Evolutionary conservation across 1,140 invertebrate genomes (phyloP), one percentile per base, ranked within the genome.

Genomic region (Sminthurides bifidus): DNA sequence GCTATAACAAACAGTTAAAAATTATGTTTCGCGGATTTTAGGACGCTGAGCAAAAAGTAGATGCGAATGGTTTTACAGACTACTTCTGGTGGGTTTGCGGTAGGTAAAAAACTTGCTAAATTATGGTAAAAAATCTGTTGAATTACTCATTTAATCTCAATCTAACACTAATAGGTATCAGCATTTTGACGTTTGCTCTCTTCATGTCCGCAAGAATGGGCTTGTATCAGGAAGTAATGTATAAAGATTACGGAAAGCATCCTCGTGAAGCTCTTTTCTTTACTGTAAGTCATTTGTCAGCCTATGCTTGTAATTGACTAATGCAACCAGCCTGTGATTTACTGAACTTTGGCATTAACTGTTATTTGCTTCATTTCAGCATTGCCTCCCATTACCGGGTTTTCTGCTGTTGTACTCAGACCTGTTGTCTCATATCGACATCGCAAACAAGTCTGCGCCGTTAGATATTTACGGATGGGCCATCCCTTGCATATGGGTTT

Each of bases 151-250:
- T 27, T 44, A 44, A 5, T 57, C 6, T 46, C 53, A 44, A 30
- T 41, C 8, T 54, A 33, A 19, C n/a, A 15, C 17, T 76, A 54
- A 67, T 86, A 38, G 87, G 71, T 70, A 91, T 98, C 59, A 69
- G 73, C 1, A 78, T 97, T 61, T 72, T 98, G 12, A 88, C 87
- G 0, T 76, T 87, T 57, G 91, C 92, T 0, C 72, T 99, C 30
- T 85, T 98, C 58, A 75, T 95, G 53, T 96, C 94, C 1, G 92
- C 95, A 5, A 75, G 86, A 56, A 91, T 98, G 86, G 95, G 94
- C 2, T 90, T 98, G 57, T 95, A 87, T 70, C 95, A 98, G 74
- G 93, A 99, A 74, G 79, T 79, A 8, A 72, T 98, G 3, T 92
- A 92, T 68, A 74, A 74, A 55, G 80, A 81, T 54, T 83, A 85